A percentile compares a stretch with the other conserved stretches of the same genome.
Evolutionary conservation across 2,113 vertebrate species (phyloP).

Genomic region (Odocoileus hemionus): DNA sequence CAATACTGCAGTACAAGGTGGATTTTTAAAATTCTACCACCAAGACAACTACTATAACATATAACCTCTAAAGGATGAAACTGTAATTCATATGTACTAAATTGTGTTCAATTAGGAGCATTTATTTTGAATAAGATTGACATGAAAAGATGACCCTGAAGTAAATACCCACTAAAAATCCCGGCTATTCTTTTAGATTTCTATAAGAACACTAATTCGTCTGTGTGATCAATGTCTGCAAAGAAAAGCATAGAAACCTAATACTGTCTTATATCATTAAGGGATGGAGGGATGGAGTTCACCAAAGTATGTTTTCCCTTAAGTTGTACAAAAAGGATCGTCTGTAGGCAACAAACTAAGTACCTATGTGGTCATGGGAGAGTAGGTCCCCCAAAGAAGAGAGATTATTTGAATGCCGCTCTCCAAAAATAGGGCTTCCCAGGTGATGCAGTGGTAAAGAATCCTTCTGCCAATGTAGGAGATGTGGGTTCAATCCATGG

Average conservation of each 20-base stretch:
- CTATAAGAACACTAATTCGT: background rate
- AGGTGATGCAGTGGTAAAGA: background rate
- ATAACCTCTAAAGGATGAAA: background rate
- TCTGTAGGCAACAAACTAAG: background rate
- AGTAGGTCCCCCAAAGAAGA: background rate
- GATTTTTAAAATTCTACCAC: background rate
- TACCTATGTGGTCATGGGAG: background rate
- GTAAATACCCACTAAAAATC: slow-evolving; percentile 1
- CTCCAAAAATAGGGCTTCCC: background rate
- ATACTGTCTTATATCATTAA: background rate
- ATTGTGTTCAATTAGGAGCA: background rate
- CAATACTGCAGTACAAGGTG: background rate
- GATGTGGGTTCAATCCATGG: background rate
- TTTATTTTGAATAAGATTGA: slow-evolving; percentile 17
- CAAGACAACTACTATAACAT: background rate
- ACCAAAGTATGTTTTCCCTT: background rate
- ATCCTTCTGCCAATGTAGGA: background rate
- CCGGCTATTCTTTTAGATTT: background rate
- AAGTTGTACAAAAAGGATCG: background rate
- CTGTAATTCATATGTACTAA: background rate
- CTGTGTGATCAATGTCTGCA: background rate
- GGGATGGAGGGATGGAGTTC: background rate
- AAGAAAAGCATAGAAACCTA: background rate
- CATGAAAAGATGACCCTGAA: background rate
- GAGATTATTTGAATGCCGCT: background rate